These are phyloP conservation scores for Diadromus collaris DNA, from an alignment of 2,888 invertebrate genomes.

Conservation along the genomic window DNA sequence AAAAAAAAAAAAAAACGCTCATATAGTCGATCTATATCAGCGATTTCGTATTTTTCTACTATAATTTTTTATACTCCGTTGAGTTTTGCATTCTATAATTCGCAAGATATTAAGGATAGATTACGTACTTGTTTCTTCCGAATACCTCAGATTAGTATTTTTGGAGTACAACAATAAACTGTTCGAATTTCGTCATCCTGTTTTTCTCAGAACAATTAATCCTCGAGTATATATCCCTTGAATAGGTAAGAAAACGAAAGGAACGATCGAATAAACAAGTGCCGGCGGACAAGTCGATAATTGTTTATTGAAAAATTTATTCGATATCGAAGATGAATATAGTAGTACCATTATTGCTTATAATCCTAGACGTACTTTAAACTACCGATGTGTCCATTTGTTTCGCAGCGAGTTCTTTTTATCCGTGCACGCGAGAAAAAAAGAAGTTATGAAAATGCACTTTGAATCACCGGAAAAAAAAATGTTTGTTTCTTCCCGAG, in stretches of 20 bases:
- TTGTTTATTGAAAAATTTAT: conserved; percentile 64
- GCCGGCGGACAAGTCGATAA: conserved; percentile 34
- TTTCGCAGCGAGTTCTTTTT: background rate
- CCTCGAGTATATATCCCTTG: background rate
- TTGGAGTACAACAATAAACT: background rate
- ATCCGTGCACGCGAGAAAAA: conserved; percentile 12
- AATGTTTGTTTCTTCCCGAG: conserved; percentile 7
- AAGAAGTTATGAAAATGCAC: conserved; percentile 34
- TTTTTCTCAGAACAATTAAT: background rate
- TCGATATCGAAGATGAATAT: conserved; percentile 54
- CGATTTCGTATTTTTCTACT: background rate
- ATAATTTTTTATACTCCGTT: background rate
- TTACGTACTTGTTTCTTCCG: background rate
- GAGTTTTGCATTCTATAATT: background rate
- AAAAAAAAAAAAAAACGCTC: background rate
- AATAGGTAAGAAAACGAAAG: background rate
- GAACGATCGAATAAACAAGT: conserved; percentile 14
- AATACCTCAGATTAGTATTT: background rate
- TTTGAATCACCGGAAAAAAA: conserved; percentile 16
- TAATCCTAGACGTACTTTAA: conserved; percentile 53
- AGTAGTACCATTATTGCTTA: conserved; percentile 43
- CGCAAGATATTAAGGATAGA: background rate
- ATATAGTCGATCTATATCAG: background rate
- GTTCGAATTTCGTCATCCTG: conserved; percentile 35
- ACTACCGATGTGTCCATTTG: conserved; percentile 24